A percentile compares a stretch with the other conserved stretches of the same genome.
Evolutionary conservation across 2,797 vertebrate genomes (phyloP).

Genomic region (Myotis vivesi): DNA sequence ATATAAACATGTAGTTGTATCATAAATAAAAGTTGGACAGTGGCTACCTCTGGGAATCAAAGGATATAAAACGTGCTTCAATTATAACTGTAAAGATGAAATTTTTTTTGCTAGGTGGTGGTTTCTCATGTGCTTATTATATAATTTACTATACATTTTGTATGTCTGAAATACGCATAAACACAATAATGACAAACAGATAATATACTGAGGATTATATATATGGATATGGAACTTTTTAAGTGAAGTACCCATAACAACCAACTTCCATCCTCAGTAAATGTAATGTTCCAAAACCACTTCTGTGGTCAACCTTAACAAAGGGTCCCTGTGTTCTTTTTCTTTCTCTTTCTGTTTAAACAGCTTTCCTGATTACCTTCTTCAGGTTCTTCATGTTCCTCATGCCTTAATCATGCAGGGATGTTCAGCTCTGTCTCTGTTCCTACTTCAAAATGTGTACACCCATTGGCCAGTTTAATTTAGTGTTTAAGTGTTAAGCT

Average conservation of each 20-base stretch:
- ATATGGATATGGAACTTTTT: neutral
- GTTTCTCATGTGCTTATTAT: neutral
- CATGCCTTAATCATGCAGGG: neutral
- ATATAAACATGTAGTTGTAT: neutral
- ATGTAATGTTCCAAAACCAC: neutral
- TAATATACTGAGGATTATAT: neutral
- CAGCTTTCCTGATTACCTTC: neutral
- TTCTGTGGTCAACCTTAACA: neutral
- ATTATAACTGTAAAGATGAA: neutral
- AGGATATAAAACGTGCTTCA: neutral
- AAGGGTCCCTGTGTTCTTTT: neutral
- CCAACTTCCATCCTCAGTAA: neutral
- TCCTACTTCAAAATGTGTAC: neutral
- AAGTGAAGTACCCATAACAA: neutral
- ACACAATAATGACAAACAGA: neutral
- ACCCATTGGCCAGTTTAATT: neutral
- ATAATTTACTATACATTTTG: neutral
- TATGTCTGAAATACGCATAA: neutral
- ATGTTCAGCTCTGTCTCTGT: neutral
- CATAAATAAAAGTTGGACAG: neutral
- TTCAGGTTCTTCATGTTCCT: neutral
- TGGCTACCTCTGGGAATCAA: neutral
- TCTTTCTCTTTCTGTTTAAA: neutral
- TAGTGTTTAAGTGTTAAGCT: too few species aligned
- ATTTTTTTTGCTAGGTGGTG: neutral